Conservation (phyloP, 2,797 vertebrate genomes). For the Leuciscus waleckii region DNA sequence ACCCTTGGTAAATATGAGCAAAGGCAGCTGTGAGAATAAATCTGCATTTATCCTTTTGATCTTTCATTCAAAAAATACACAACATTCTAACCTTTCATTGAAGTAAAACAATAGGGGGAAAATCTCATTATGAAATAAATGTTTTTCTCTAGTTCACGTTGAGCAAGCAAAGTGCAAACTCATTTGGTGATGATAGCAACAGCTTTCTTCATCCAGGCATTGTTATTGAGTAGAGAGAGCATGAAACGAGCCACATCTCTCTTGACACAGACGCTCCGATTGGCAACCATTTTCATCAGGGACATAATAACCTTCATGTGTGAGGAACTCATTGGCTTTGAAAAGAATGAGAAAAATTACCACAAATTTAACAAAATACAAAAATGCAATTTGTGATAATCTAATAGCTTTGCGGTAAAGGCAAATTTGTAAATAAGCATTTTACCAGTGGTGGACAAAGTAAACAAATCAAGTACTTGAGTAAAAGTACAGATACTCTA, state of each 20-base stretch:
- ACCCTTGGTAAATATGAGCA: no score
- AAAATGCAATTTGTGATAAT: background rate
- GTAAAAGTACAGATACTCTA: background rate
- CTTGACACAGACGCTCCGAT: constrained; percentile 64
- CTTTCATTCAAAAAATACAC: no score
- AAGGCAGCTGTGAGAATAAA: no score
- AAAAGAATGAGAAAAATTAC: constrained; percentile 39
- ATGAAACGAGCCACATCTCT: constrained; percentile 79
- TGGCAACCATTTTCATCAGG: constrained; percentile 67
- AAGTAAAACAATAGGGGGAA: no score
- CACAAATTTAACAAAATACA: background rate
- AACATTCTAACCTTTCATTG: no score
- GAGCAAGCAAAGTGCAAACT: background rate
- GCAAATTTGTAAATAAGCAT: background rate
- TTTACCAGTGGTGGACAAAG: background rate
- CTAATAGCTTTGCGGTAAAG: background rate
- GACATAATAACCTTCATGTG: constrained; percentile 79
- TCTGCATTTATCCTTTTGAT: no score
- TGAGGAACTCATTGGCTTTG: constrained; percentile 79
- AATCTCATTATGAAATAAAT: background rate
- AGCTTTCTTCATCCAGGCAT: constrained; percentile 76
- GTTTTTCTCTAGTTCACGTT: no score
- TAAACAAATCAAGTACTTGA: background rate
- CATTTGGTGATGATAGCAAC: constrained; percentile 77
- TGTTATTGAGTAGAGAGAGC: constrained; percentile 76